Percentiles rank a stretch among this genome's conserved stretches.
Conservation (phyloP, 2,113 vertebrate genomes). For the Planiliza haematocheilus region DNA sequence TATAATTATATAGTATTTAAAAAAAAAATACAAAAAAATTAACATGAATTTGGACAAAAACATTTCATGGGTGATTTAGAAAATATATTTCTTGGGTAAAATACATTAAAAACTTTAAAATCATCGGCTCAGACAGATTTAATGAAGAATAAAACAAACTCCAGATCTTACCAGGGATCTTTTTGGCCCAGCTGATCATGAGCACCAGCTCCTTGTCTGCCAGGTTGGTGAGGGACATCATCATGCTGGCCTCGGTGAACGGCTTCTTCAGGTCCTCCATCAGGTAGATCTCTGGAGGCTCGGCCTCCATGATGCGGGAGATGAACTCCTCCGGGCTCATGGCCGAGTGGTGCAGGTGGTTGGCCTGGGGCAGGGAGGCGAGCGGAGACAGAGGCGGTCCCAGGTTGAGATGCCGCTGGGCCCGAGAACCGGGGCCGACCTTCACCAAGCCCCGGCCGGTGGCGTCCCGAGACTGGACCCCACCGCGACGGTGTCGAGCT, state of each 20-base stretch:
- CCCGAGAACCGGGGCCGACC: conserved; percentile 61
- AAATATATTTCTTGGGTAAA: too few species aligned
- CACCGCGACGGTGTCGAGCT: conserved; percentile 84
- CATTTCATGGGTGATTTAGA: too few species aligned
- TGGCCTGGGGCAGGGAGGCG: conserved; percentile 21
- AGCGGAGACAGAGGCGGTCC: conserved; percentile 67
- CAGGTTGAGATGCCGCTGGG: conserved; percentile 66
- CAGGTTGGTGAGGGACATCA: conserved; percentile 97
- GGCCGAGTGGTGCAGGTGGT: conserved; percentile 68
- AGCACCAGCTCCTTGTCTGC: conserved; percentile 96
- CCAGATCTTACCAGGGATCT: conserved; percentile 89
- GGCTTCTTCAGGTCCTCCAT: conserved; percentile 90
- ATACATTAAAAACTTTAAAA: too few species aligned
- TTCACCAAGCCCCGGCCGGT: conserved; percentile 64
- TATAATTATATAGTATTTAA: too few species aligned
- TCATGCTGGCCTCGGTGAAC: conserved; percentile 95
- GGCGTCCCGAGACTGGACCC: conserved; percentile 74
- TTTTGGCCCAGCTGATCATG: conserved; percentile 99
- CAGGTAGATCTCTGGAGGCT: conserved; percentile 91
- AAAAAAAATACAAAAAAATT: too few species aligned
- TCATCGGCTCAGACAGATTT: too few species aligned
- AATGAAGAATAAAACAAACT: too few species aligned
- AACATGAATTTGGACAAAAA: too few species aligned
- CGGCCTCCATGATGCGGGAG: conserved; percentile 90
- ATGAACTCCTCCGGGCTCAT: conserved; percentile 93